phyloP scores from a whole-genome alignment of 2,113 vertebrate genomes.

The Anser brachyrhynchus region DNA sequence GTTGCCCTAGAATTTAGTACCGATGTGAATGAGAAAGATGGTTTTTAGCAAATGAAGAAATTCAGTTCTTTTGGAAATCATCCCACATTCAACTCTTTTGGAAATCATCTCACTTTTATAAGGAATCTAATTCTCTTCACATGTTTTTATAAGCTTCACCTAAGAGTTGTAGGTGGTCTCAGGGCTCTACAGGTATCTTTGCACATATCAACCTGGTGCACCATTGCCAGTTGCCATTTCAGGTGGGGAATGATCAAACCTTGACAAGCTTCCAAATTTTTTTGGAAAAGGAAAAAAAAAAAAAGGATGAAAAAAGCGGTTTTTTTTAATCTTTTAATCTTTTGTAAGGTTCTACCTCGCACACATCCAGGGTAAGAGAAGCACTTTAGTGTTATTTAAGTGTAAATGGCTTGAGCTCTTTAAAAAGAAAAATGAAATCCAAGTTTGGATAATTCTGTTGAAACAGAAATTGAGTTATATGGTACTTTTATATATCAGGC shows the following conservation, averaged over 20 bases:
- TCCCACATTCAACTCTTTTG: not conserved
- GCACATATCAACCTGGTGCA: not conserved
- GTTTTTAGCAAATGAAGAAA: not conserved
- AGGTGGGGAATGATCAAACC: not conserved
- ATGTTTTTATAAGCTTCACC: not conserved
- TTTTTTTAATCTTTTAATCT: not conserved
- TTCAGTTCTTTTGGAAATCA: not conserved
- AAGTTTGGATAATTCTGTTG: not conserved
- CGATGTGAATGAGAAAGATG: not conserved
- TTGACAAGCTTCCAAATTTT: not conserved
- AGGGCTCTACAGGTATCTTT: no score
- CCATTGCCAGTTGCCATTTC: not conserved
- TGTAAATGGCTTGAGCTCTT: not conserved
- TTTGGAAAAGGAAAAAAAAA: not conserved
- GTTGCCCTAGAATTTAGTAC: not conserved
- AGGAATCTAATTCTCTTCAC: not conserved
- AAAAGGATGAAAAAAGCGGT: not conserved
- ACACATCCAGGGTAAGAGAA: not conserved
- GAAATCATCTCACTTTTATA: not conserved
- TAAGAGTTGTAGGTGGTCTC: not conserved
- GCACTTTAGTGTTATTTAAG: not conserved
- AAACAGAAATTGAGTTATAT: not conserved
- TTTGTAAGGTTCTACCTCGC: not conserved
- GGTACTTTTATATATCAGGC: not conserved
- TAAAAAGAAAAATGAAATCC: not conserved